These are phyloP conservation scores for Parapsyche elsis DNA, from an alignment of 1,140 invertebrate species.

Conservation along the genomic window DNA sequence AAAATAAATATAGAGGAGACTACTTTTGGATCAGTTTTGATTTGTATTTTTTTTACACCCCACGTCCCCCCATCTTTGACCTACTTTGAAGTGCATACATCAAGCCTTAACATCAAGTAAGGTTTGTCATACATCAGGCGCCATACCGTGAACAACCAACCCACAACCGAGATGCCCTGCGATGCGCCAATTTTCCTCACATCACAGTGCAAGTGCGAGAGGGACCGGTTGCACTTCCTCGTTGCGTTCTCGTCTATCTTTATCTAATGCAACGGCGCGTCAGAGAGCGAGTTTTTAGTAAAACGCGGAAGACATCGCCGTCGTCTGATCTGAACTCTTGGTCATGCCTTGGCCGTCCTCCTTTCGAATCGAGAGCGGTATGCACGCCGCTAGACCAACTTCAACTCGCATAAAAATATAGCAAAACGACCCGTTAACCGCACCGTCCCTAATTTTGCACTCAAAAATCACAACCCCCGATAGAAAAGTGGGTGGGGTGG, in stretches of 20 bases:
- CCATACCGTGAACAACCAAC: background rate
- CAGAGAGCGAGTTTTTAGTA: conserved; percentile 45
- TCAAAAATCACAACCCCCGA: no score
- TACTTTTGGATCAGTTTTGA: no score
- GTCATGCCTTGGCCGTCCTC: conserved; percentile 44
- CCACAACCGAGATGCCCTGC: background rate
- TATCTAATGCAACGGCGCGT: background rate
- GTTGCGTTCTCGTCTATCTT: conserved; percentile 35
- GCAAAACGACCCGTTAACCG: conserved; percentile 13
- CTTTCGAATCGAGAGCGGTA: conserved; percentile 51
- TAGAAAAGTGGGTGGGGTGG: no score
- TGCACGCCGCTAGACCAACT: conserved; percentile 31
- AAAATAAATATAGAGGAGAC: no score
- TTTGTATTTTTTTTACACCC: no score
- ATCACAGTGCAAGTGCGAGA: conserved; percentile 33
- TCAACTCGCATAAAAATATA: no score
- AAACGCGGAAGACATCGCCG: conserved; percentile 50
- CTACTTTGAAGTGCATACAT: no score
- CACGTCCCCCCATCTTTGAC: no score
- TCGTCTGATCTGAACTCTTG: conserved; percentile 42
- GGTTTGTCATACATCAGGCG: no score
- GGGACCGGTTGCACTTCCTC: conserved; percentile 35
- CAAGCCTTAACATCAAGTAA: no score
- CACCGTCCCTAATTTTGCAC: background rate
- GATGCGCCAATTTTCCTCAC: conserved; percentile 1